Evolutionary conservation across 2,797 vertebrate genomes (phyloP).

Genomic region (Melanotaenia boesemani): DNA sequence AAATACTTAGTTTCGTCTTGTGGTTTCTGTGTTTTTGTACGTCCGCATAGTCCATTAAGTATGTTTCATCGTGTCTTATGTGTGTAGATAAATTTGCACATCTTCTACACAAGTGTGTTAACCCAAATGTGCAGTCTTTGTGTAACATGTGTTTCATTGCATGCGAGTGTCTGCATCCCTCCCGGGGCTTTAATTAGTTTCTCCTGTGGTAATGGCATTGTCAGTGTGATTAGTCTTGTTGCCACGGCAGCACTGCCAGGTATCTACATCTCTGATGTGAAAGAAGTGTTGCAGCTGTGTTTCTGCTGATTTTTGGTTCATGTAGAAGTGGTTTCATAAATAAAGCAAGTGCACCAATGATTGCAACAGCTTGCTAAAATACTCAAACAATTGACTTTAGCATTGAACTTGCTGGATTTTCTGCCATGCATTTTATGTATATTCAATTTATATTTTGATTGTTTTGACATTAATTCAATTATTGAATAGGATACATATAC

Average conservation of each 20-base stretch:
- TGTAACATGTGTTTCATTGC: conserved; percentile 29
- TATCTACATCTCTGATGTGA: conserved; percentile 17
- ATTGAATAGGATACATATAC: no score
- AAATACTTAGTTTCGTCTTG: not conserved
- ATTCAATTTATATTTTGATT: not conserved
- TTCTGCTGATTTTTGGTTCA: conserved; percentile 5
- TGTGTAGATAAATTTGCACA: conserved; percentile 12
- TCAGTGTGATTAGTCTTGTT: conserved; percentile 42
- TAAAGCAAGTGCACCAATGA: not conserved
- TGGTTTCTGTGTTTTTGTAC: conserved; percentile 9
- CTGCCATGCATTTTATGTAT: not conserved
- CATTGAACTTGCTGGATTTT: not conserved
- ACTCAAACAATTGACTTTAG: not conserved
- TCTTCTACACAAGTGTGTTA: conserved; percentile 21
- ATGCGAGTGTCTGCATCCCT: conserved; percentile 9
- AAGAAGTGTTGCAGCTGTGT: conserved; percentile 12
- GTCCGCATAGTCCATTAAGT: conserved; percentile 28
- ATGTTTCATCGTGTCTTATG: conserved; percentile 23
- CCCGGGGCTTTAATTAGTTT: conserved; percentile 45
- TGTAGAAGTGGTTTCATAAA: not conserved
- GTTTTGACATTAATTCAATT: no score
- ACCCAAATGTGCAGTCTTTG: not conserved
- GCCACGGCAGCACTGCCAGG: conserved; percentile 38
- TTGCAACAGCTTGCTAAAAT: not conserved
- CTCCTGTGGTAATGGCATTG: conserved; percentile 34